A percentile compares a stretch with the other conserved stretches of the same genome.
These are phyloP conservation scores for Recurvirostra avosetta DNA, from an alignment of 2,113 vertebrate species.

Conservation along the genomic window DNA sequence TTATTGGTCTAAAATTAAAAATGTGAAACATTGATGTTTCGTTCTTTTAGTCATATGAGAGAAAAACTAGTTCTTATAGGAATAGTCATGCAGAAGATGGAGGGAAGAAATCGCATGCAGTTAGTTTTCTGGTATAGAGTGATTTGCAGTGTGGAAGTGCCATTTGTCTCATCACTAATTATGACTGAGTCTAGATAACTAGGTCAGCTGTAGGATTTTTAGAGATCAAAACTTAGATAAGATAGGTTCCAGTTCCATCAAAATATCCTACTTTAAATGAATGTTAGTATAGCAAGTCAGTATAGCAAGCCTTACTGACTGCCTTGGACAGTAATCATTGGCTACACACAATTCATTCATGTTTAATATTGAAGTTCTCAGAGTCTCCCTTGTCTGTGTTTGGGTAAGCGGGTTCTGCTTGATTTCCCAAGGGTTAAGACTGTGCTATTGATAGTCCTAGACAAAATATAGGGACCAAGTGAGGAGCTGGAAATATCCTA, in stretches of 20 bases:
- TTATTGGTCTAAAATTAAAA: not conserved
- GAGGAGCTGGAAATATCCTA: not conserved
- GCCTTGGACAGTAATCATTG: not conserved
- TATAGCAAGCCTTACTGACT: not conserved
- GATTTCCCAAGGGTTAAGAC: not conserved
- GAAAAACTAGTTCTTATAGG: not conserved
- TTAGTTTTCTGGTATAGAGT: not conserved
- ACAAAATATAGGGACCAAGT: not conserved
- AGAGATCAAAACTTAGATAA: not conserved
- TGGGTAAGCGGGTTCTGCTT: not conserved
- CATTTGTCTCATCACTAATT: not conserved
- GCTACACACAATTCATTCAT: fast-evolving
- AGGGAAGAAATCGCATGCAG: not conserved
- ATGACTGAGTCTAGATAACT: not conserved
- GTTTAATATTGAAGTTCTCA: not conserved
- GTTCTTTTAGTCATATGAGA: not conserved
- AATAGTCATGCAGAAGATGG: not conserved
- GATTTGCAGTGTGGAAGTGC: fast-evolving
- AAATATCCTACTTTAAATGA: not conserved
- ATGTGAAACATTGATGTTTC: not conserved
- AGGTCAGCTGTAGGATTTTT: not conserved
- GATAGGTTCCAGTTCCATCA: not conserved
- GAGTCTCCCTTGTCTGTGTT: not conserved
- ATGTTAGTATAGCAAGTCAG: too few relatives aligned
- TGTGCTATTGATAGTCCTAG: not conserved